A percentile compares a stretch with the other conserved stretches of the same genome.
phyloP scores from a whole-genome alignment of 2,797 vertebrate genomes.

The Poecilia gillii region DNA sequence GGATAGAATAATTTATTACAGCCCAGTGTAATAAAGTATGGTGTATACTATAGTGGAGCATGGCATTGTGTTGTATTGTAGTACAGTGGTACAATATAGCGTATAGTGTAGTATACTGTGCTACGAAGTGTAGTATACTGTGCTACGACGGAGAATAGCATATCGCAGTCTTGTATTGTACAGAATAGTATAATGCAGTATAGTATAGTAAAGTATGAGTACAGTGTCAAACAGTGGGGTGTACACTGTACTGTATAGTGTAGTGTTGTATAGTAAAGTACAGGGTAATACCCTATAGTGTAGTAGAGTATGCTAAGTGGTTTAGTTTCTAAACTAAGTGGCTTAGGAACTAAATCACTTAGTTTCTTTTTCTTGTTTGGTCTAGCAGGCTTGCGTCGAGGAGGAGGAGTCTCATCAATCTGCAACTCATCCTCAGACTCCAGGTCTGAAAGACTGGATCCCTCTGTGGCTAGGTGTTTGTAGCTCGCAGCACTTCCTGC shows the following conservation, averaged over 20 bases:
- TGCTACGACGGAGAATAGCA: not conserved
- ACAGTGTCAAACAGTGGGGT: not conserved
- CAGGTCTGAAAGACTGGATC: constrained; percentile 82
- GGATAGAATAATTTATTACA: too few species aligned
- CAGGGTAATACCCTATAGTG: not conserved
- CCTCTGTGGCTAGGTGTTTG: constrained; percentile 78
- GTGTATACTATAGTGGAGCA: too few species aligned
- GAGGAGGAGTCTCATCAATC: constrained; percentile 90
- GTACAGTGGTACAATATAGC: not conserved
- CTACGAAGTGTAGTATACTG: not conserved
- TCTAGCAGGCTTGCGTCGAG: constrained; percentile 82
- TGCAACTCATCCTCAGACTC: constrained; percentile 94
- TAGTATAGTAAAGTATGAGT: not conserved
- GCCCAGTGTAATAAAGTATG: too few species aligned
- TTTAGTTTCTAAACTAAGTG: too few species aligned
- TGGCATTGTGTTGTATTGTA: not conserved
- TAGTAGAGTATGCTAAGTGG: not conserved
- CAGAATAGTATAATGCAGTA: not conserved
- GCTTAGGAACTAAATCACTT: constrained; percentile 63
- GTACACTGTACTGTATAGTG: not conserved
- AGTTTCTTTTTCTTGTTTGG: constrained; percentile 85
- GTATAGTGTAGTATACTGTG: not conserved
- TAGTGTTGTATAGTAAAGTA: not conserved
- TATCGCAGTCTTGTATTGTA: not conserved
- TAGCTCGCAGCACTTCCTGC: constrained; percentile 70